Conservation (phyloP, 2,797 vertebrate species). For the Myotis myotis region DNA sequence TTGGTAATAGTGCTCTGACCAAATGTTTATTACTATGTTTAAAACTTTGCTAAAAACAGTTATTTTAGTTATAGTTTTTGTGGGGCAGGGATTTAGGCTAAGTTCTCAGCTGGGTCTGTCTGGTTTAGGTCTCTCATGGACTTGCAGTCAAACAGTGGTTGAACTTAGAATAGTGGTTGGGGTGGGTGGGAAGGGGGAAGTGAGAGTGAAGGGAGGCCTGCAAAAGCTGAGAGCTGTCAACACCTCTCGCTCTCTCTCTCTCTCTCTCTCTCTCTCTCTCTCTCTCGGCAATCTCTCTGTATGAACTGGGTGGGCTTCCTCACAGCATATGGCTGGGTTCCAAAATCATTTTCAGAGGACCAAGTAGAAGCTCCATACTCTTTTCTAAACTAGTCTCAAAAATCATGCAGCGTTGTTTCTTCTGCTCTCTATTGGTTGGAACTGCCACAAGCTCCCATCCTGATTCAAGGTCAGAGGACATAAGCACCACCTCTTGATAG, state of each 20-base stretch:
- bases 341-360: not conserved
- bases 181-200: not conserved
- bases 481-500: not conserved
- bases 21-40: not conserved
- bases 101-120: not conserved
- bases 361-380: not conserved
- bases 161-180: not conserved
- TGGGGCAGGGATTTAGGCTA: not conserved
- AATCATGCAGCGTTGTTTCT: not conserved
- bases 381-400: constrained; percentile 19
- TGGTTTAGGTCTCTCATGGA: not conserved
- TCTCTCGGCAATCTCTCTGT: not conserved
- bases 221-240: not conserved
- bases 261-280: not conserved
- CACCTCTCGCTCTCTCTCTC: not conserved
- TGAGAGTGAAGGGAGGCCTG: not conserved
- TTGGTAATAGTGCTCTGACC: not conserved
- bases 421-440: not conserved
- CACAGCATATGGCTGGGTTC: not conserved
- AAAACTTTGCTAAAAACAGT: not conserved
- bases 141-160: not conserved
- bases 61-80: not conserved
- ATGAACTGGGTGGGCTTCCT: not conserved
- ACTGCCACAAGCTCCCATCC: not conserved
- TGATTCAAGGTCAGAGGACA: not conserved